Evolutionary conservation across 2,888 invertebrate genomes (phyloP).

Genomic region (Flexamia atlantica): DNA sequence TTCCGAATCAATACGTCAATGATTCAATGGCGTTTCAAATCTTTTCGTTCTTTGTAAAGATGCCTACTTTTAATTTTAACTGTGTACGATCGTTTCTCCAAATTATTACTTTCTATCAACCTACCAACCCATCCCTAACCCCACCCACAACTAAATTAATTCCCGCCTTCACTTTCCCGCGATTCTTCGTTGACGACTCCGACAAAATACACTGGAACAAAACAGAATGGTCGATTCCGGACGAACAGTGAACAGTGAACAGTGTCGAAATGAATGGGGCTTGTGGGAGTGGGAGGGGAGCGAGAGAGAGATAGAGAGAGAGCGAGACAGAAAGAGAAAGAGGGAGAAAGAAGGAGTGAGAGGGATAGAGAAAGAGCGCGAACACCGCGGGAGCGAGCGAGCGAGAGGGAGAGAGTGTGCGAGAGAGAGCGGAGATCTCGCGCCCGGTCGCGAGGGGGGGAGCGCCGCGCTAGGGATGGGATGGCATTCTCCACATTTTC

Average conservation of each 20-base stretch:
- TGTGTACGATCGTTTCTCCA: too few species aligned
- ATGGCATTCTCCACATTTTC: constrained; percentile 62
- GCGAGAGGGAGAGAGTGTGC: constrained; percentile 2
- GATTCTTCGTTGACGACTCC: too few species aligned
- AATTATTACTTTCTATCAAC: too few species aligned
- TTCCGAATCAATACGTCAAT: too few species aligned
- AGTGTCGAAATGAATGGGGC: constrained; percentile 54
- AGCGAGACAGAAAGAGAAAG: not conserved
- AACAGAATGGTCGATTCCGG: constrained; percentile 9
- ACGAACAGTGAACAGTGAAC: constrained; percentile 25
- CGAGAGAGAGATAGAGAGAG: constrained; percentile 27
- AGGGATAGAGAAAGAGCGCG: constrained; percentile 11
- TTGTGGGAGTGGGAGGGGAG: constrained; percentile 24
- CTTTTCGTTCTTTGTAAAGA: too few species aligned
- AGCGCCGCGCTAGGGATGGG: constrained; percentile 33
- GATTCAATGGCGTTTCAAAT: too few species aligned
- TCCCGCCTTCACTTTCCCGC: too few species aligned
- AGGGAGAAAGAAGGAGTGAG: constrained; percentile 1
- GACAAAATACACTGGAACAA: not conserved
- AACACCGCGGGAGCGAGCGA: constrained; percentile 32
- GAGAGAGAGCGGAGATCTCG: constrained; percentile 45
- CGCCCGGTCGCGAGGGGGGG: constrained; percentile 20
- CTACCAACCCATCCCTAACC: too few species aligned
- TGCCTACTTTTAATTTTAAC: too few species aligned
- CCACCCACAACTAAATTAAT: too few species aligned